Conservation (phyloP, 2,797 vertebrate species). For the Rhinatrema bivittatum region DNA sequence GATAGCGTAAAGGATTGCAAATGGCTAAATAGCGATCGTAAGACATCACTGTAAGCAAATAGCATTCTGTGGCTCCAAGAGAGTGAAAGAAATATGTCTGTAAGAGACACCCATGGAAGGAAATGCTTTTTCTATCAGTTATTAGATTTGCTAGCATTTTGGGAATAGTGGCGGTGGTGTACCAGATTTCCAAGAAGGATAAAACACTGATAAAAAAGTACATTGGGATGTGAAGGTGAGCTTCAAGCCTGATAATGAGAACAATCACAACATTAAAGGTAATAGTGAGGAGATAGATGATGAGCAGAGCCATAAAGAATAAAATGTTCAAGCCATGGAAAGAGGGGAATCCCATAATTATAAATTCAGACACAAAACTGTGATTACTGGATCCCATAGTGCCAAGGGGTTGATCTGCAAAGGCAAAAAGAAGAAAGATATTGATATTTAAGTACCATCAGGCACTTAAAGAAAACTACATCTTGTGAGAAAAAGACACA, state of each 20-base stretch:
- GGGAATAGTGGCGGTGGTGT: conserved; percentile 27
- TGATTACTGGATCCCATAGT: conserved; percentile 6
- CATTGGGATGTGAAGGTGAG: conserved; percentile 30
- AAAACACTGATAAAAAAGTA: conserved; percentile 28
- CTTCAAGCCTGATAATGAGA: conserved; percentile 16
- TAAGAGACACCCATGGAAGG: conserved; percentile 34
- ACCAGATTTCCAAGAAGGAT: conserved; percentile 26
- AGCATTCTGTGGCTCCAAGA: conserved; percentile 28
- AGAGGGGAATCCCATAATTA: conserved; percentile 29
- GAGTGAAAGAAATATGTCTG: conserved; percentile 41
- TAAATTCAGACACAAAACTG: conserved; percentile 29
- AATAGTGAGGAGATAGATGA: conserved; percentile 26
- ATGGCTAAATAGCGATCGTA: conserved; percentile 40
- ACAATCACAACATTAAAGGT: conserved; percentile 32
- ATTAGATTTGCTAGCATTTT: conserved; percentile 35
- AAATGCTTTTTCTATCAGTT: conserved; percentile 27
- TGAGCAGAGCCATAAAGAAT: conserved; percentile 23
- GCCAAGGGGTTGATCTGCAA: neutral
- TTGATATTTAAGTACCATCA: no score
- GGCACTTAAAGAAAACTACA: no score
- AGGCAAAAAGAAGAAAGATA: no score
- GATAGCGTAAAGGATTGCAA: conserved; percentile 36
- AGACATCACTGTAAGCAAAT: conserved; percentile 36
- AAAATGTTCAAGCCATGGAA: conserved; percentile 11
- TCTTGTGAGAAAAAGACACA: no score